Percentiles rank a stretch among this genome's conserved stretches.
phyloP scores from a whole-genome alignment of 2,797 vertebrate species.

The Acanthurus tractus region DNA sequence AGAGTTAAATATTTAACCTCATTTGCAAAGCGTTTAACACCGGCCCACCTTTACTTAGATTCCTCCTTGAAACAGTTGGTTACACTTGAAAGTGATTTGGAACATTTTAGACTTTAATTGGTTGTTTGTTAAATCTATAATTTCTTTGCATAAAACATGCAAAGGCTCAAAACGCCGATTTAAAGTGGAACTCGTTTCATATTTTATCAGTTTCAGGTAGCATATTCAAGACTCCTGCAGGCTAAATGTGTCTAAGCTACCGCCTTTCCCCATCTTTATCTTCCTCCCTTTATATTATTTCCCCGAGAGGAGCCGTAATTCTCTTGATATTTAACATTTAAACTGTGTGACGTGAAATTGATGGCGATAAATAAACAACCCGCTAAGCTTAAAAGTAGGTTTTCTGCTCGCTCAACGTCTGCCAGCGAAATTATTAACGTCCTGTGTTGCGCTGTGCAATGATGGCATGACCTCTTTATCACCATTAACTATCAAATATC shows the following conservation, averaged over 20 bases:
- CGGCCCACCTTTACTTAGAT: slow-evolving; percentile 84
- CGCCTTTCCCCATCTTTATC: slow-evolving; percentile 64
- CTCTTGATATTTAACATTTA: slow-evolving; percentile 66
- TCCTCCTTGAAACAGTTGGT: slow-evolving; percentile 87
- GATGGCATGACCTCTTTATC: slow-evolving; percentile 80
- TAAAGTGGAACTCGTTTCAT: slow-evolving; percentile 66
- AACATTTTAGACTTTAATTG: slow-evolving; percentile 87
- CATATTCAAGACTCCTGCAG: slow-evolving; percentile 57
- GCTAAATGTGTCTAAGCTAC: slow-evolving; percentile 65
- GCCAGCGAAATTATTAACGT: slow-evolving; percentile 62
- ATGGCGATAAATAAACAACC: slow-evolving; percentile 49
- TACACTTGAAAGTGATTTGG: slow-evolving; percentile 87
- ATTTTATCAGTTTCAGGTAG: slow-evolving; percentile 31
- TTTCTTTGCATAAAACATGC: slow-evolving; percentile 74
- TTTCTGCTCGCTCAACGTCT: slow-evolving; percentile 41
- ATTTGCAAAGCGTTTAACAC: slow-evolving; percentile 62
- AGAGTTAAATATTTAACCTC: slow-evolving; percentile 56
- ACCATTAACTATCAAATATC: slow-evolving; percentile 81
- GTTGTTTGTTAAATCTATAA: slow-evolving; percentile 85
- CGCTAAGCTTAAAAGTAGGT: slow-evolving; percentile 48
- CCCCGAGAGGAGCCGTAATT: slow-evolving; percentile 63
- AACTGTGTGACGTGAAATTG: slow-evolving; percentile 58
- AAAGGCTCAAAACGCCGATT: slow-evolving; percentile 43
- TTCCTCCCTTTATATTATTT: slow-evolving; percentile 62
- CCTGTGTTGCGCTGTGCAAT: slow-evolving; percentile 63